Conservation (phyloP, 2,888 invertebrate genomes). For the Cantharis rustica region DNA sequence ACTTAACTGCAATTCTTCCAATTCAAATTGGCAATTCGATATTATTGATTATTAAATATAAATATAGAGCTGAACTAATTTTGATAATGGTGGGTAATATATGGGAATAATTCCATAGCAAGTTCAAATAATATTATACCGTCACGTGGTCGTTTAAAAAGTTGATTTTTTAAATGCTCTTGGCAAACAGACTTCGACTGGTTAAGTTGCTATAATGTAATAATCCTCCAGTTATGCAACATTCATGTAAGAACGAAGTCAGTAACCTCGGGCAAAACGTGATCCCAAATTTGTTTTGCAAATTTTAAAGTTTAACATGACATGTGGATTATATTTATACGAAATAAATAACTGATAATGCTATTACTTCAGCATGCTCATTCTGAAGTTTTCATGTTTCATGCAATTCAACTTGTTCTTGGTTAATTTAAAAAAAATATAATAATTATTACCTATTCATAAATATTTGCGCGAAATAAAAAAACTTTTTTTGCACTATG, state of each 20-base stretch:
- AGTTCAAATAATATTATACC: background rate
- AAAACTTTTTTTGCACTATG: too few species aligned
- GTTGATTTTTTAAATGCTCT: background rate
- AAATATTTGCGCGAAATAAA: background rate
- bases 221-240: slow-evolving; percentile 15
- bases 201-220: background rate
- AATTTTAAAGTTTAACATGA: slow-evolving; percentile 6
- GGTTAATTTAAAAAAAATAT: background rate
- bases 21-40: background rate
- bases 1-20: background rate
- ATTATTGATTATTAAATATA: background rate
- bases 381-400: background rate
- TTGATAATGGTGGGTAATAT: background rate
- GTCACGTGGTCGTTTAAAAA: background rate
- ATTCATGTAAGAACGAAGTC: slow-evolving; percentile 14
- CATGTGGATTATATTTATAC: background rate
- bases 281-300: slow-evolving; percentile 19
- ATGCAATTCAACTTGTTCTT: background rate
- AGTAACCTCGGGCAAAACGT: slow-evolving; percentile 19
- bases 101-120: background rate
- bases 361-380: background rate
- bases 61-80: background rate
- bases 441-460: background rate
- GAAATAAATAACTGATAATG: background rate
- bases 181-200: background rate